phyloP scores from a whole-genome alignment of 2,888 invertebrate genomes.

The Acleris cristana region DNA sequence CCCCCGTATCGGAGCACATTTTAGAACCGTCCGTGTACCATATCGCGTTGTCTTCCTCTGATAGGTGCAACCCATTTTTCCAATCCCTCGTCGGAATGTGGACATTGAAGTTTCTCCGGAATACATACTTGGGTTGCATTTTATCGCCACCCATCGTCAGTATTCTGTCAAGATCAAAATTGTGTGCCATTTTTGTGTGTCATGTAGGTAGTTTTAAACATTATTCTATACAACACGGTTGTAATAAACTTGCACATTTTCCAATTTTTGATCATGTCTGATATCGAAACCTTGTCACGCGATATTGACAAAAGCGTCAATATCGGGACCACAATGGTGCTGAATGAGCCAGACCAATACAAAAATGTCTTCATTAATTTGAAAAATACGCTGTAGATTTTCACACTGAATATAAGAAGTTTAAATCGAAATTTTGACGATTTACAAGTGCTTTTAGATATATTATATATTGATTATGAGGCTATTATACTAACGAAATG shows the following conservation, averaged over 20 bases:
- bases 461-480: not conserved
- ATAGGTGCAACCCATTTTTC: too few species aligned
- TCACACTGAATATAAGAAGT: slow-evolving; percentile 9
- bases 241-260: not conserved
- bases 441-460: slow-evolving; percentile 9
- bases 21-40: too few species aligned
- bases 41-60: too few species aligned
- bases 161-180: too few species aligned
- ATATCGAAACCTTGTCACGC: not conserved
- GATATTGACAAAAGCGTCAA: slow-evolving; percentile 16
- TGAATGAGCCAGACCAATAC: slow-evolving; percentile 6
- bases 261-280: not conserved
- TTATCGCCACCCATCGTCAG: too few species aligned
- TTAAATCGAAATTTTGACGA: slow-evolving; percentile 7
- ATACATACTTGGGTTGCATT: too few species aligned
- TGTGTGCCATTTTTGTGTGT: not conserved
- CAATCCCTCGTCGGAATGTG: too few species aligned
- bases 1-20: too few species aligned
- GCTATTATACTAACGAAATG: not conserved
- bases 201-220: too few species aligned
- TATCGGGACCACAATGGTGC: slow-evolving; percentile 5
- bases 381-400: not conserved
- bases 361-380: not conserved
- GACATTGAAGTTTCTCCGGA: too few species aligned
- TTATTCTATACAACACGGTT: too few species aligned